Evolutionary conservation across 2,113 vertebrate genomes (phyloP), one percentile per base, ranked within the genome.

Genomic region (Petrocephalus zakoni): DNA sequence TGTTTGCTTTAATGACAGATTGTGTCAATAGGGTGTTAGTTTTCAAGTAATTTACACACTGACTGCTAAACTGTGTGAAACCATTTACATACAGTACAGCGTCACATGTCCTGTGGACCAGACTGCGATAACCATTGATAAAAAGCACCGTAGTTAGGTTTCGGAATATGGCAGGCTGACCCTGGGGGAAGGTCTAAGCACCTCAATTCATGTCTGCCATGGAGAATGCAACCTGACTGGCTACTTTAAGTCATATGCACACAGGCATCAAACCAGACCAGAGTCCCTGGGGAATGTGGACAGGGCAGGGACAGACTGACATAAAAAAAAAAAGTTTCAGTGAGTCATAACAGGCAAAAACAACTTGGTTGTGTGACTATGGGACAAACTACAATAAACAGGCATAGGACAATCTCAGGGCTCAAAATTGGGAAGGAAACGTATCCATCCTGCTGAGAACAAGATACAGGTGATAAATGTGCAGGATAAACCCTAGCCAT

Each of bases 141-240:
- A 75, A 53, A 8, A 37, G 68, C 68, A 75, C 13, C 42, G 91
- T 93, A 93, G 93, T 94, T 93, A 94, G 91, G 92, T 64, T 46
- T 9, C 51, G 92, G 88, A 90, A 87, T 90, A 91, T 87, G 91
- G 90, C 89, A 89, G 91, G 90, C 91, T 93, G 93, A 93, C 93
- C 93, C 93, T 91, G 90, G 88, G 83, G 87, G 51, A 89, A 88
- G 88, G 90, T 2, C 15, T 25, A 17, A 42, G 72, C 5, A 78
- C 72, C 72, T 88, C 87, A 11, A 56, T 86, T 8, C 85, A 87
- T 89, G 90, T 87, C 85, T 82, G 90, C 89, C 88, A 52, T 88
- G 88, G 68, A 46, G 52, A 87, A 85, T 89, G 87, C 88, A 87
- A 85, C 61, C 90, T 91, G 89, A 93, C 91, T 89, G 89, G 89